phyloP scores from a whole-genome alignment of 2,113 vertebrate species.

The Oriolus oriolus region DNA sequence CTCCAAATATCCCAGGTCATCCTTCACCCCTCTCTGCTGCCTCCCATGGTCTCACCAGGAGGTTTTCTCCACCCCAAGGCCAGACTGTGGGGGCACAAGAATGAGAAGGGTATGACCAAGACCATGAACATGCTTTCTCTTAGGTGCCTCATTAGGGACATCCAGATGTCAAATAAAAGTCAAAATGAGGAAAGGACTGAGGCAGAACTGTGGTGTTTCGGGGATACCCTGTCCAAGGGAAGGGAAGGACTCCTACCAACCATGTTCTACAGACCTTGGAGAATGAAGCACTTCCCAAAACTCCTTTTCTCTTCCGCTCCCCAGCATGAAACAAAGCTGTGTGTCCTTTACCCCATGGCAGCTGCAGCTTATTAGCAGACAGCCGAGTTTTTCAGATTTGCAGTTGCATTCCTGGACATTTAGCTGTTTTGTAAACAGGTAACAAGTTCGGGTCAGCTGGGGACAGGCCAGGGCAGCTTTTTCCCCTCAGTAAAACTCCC shows the following conservation, averaged over 20 bases:
- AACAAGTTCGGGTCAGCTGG: not conserved
- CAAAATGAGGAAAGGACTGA: not conserved
- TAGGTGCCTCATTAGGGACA: not conserved
- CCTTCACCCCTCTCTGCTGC: not conserved
- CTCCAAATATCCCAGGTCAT: not conserved
- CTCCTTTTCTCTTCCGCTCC: not conserved
- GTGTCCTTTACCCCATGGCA: not conserved
- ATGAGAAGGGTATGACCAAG: not conserved
- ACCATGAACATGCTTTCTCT: rapidly evolving
- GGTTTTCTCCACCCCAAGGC: not conserved
- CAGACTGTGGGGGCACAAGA: rapidly evolving
- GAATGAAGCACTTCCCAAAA: not conserved
- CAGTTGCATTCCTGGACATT: not conserved
- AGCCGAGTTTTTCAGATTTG: not conserved
- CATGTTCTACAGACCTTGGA: rapidly evolving
- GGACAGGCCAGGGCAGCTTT: not conserved
- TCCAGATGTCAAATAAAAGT: not conserved
- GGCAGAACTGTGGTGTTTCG: not conserved
- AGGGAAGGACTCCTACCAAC: rapidly evolving
- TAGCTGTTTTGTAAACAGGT: not conserved
- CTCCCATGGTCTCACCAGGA: not conserved
- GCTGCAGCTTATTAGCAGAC: not conserved
- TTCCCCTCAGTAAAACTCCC: not conserved
- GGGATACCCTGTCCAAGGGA: not conserved
- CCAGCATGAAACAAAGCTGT: not conserved